Conservation (phyloP, 2,888 invertebrate genomes). For the Habrosyne pyritoides region DNA sequence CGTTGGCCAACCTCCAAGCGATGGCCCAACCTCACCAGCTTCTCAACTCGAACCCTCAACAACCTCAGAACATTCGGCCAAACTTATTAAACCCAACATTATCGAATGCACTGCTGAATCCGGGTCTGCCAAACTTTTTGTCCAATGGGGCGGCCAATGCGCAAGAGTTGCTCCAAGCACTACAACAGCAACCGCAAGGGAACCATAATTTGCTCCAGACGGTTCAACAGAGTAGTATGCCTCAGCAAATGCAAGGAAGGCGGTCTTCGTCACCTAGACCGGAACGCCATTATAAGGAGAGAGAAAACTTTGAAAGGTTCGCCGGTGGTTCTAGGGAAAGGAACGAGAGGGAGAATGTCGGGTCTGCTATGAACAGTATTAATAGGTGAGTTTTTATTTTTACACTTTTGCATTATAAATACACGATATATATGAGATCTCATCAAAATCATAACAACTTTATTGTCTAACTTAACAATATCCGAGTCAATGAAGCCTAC, state of each 20-base stretch:
- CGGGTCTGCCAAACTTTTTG: conserved; percentile 88
- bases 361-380: conserved; percentile 85
- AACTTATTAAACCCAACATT: conserved; percentile 84
- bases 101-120: conserved; percentile 88
- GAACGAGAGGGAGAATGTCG: conserved; percentile 80
- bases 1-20: conserved; percentile 90
- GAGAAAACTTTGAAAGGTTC: conserved; percentile 75
- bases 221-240: conserved; percentile 76
- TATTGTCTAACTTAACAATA: conserved; percentile 35
- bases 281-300: conserved; percentile 78
- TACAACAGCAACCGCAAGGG: conserved; percentile 85
- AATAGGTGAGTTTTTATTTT: conserved; percentile 80
- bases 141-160: conserved; percentile 87
- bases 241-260: conserved; percentile 78
- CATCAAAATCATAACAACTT: conserved; percentile 19
- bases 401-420: background rate
- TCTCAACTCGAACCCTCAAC: conserved; percentile 84
- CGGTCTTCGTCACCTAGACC: conserved; percentile 75
- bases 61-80: conserved; percentile 69
- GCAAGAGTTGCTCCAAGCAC: conserved; percentile 89
- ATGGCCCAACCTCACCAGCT: conserved; percentile 89
- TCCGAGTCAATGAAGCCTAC: conserved; percentile 18
- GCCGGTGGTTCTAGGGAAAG: conserved; percentile 78
- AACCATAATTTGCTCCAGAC: conserved; percentile 78
- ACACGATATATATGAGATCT: too few relatives aligned